Evolutionary conservation across 2,113 vertebrate genomes (phyloP), one percentile per base, ranked within the genome.

Genomic region (Rhinoderma darwinii): DNA sequence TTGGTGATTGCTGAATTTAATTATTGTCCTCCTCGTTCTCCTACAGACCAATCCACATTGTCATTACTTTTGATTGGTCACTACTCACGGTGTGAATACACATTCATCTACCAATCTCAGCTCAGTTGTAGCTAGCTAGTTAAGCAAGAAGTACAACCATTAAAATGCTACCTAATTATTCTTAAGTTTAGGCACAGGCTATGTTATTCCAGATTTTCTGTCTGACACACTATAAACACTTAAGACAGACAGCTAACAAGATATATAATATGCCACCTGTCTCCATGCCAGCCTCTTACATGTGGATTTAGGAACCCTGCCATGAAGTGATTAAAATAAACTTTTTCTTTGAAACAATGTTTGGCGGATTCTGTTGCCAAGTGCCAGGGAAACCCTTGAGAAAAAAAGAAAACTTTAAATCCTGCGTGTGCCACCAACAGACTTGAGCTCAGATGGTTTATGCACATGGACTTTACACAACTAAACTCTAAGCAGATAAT

Each of bases 201-300:
- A 30, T 77, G 56, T 47, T 85, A 83, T 83, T 83, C 35, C 74
- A 85, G 74, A 75, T 43, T 77, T 77, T 85, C 73, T 77, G 84
- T 85, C 72, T 77, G 74, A 74, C 74, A 47, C 84, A 37, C 22
- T 85, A 75, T 82, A 85, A 85, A 56, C 50, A 77, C 74, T 84
- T 59, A 74, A 75, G 72, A 84, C 70, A 76, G 54, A 63, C 72
- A 54, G 68, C 70, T 84, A 84, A 84, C 82, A 74, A 84, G 82
- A 73, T 68, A 83, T 83, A 82, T 66, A 82, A 82, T 82, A 82
- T 39, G n/a, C 41, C 59, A 82, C 56, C 70, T 68, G 47, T 81
- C 44, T 79, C 56, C 25, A 70, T 80, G 84, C 84, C 84, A 84
- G 51, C 72, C 54, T 75, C 83, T 84, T 84, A 84, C 73, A 81